phyloP scores from a whole-genome alignment of 2,797 vertebrate genomes.

The Sphaeramia orbicularis region DNA sequence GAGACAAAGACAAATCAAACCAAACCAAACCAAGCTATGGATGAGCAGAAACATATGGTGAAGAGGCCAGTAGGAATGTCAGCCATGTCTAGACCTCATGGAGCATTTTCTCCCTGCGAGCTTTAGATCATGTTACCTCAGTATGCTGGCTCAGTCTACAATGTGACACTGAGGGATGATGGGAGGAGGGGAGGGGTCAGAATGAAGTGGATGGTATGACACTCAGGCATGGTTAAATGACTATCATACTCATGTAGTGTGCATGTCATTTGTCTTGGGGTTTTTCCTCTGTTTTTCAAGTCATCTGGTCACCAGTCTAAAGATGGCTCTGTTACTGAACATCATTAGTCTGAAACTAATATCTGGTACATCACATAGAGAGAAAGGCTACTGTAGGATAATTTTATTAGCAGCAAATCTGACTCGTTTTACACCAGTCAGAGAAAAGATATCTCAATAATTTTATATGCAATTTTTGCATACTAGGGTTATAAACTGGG shows the following conservation, averaged over 20 bases:
- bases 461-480: too few relatives aligned
- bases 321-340: conserved; percentile 32
- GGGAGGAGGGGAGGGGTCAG: conserved; percentile 33
- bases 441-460: too few relatives aligned
- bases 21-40: conserved; percentile 34
- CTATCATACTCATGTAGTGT: conserved; percentile 24
- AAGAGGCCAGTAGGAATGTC: conserved; percentile 32
- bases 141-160: conserved; percentile 20
- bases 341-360: conserved; percentile 50
- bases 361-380: neutral
- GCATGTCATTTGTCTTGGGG: conserved; percentile 43
- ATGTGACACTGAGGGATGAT: conserved; percentile 67
- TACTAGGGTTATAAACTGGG: too few relatives aligned
- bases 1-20: neutral
- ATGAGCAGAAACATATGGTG: conserved; percentile 62
- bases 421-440: too few relatives aligned
- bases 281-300: neutral
- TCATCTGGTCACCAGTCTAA: conserved; percentile 14
- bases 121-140: conserved; percentile 55
- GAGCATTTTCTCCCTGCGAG: conserved; percentile 1
- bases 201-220: conserved; percentile 40
- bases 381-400: conserved; percentile 13
- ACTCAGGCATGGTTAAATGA: conserved; percentile 38
- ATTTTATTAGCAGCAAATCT: too few relatives aligned
- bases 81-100: conserved; percentile 31